Evolutionary conservation across 53 echinoderm and acorn worm species (phyloP).

Genomic region (Henricia sp.): DNA sequence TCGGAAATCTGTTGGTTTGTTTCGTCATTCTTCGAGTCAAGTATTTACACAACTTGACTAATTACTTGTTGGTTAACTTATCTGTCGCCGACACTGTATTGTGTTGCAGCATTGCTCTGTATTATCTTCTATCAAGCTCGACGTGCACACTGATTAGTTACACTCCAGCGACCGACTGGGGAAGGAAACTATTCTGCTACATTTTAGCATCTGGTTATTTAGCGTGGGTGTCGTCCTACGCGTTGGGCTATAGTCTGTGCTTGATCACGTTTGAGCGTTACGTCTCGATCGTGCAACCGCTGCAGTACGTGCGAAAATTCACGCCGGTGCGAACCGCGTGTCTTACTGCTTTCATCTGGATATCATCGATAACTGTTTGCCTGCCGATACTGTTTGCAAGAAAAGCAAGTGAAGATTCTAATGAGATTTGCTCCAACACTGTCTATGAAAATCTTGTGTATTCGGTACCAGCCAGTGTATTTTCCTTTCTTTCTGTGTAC

Average conservation of each 20-base stretch:
- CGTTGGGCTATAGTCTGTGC: conserved; percentile 2
- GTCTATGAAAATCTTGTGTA: too few species aligned
- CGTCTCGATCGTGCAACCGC: not conserved
- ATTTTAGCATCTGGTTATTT: not conserved
- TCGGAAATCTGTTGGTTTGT: conserved; percentile 22
- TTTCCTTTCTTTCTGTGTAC: not conserved
- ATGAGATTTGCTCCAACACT: too few species aligned
- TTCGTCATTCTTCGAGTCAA: conserved; percentile 34
- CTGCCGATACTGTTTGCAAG: too few species aligned
- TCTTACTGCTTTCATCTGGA: too few species aligned
- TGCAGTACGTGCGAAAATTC: not conserved
- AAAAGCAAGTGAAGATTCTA: too few species aligned
- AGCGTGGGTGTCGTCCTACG: not conserved
- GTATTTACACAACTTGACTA: conserved; percentile 21
- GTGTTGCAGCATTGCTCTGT: not conserved
- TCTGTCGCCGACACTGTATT: conserved; percentile 20
- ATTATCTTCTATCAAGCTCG: too few species aligned
- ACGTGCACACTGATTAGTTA: not conserved
- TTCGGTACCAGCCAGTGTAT: too few species aligned
- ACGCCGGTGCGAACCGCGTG: too few species aligned
- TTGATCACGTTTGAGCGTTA: not conserved
- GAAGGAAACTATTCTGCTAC: not conserved
- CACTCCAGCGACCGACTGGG: not conserved
- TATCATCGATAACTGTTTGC: too few species aligned
- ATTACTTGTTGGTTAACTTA: conserved; percentile 32